A percentile compares a stretch with the other conserved stretches of the same genome.
These are phyloP conservation scores for Masnerella sp. DNA, from an alignment of 2,888 invertebrate species.

Conservation along the genomic window DNA sequence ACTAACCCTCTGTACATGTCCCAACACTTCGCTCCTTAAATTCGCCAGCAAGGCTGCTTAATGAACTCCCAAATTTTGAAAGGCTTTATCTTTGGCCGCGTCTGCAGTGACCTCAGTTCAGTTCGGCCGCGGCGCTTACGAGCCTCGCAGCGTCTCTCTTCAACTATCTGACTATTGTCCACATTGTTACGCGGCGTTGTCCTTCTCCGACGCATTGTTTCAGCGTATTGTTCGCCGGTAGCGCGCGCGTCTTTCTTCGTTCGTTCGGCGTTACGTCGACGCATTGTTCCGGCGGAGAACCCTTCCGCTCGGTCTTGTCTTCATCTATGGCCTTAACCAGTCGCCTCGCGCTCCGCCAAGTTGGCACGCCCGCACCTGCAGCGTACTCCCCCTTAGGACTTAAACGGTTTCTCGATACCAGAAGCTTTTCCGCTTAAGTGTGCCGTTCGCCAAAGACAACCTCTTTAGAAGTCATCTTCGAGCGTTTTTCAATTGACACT, in stretches of 20 bases:
- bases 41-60: too few relatives aligned
- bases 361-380: slow-evolving; percentile 43
- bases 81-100: not conserved
- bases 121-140: slow-evolving; percentile 6
- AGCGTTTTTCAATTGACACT: slow-evolving; percentile 39
- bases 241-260: slow-evolving; percentile 64
- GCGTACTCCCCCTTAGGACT: slow-evolving; percentile 41
- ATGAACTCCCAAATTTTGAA: slow-evolving; percentile 17
- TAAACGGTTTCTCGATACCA: slow-evolving; percentile 53
- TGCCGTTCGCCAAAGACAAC: slow-evolving; percentile 25
- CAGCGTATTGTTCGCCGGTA: slow-evolving; percentile 71
- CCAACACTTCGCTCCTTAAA: too few relatives aligned
- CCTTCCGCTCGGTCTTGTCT: slow-evolving; percentile 54
- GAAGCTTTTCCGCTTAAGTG: slow-evolving; percentile 50
- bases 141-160: slow-evolving; percentile 59
- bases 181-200: slow-evolving; percentile 71
- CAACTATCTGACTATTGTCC: slow-evolving; percentile 73
- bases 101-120: slow-evolving; percentile 22
- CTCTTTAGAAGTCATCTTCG: slow-evolving; percentile 16
- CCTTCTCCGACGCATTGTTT: slow-evolving; percentile 73
- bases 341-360: slow-evolving; percentile 19
- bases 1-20: too few relatives aligned
- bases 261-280: slow-evolving; percentile 68
- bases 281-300: slow-evolving; percentile 70
- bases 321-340: slow-evolving; percentile 37